Evolutionary conservation across 1,140 invertebrate genomes (phyloP), one percentile per base, ranked within the genome.

Genomic region (Coptotermes formosanus): DNA sequence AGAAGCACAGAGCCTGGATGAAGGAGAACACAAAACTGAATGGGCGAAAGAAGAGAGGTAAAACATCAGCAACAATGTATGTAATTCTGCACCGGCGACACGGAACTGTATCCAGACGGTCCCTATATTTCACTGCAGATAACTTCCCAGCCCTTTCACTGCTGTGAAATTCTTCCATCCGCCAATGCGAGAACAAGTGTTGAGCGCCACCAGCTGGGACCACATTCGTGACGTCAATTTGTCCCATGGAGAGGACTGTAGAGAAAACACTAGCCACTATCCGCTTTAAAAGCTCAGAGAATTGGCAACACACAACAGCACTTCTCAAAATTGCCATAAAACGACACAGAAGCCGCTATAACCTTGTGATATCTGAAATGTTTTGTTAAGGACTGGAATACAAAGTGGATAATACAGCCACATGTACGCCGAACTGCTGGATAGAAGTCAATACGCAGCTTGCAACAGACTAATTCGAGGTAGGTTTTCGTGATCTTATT

Each of bases 151-250:
- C 19, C 59, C 59, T n/a, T 19, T 64, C 59, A 19, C 21, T n/a
- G 59, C 59, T 64, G 59, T 64, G 59, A 64, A 64, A 64, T 64
- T 64, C 59, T 64, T 64, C 59, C 59, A 64, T 21, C 1, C 59
- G 14, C 59, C 59, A 23, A 64, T 64, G 59, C 25, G 59, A 64
- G 59, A 83, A 83, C 82, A 83, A 83, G 82, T 21, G 82, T 83
- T 83, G 16, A 83, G 82, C 23, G 38, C 45, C 45, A 48, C 82
- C 82, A 83, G 82, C 82, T 83, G 82, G 82, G 82, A 48, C 82
- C 82, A 83, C 82, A 83, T 83, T 83, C 82, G 82, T 83, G 82
- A 83, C 82, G n/a, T 48, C 82, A 48, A 83, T 83, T 83, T 83
- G 82, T 83, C 82, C 82, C 82, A 43, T 23, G 82, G 82, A 43